Percentiles rank a stretch among this genome's conserved stretches.
phyloP scores from a whole-genome alignment of 2,797 vertebrate species.

The Mormyrus hasselquistii region DNA sequence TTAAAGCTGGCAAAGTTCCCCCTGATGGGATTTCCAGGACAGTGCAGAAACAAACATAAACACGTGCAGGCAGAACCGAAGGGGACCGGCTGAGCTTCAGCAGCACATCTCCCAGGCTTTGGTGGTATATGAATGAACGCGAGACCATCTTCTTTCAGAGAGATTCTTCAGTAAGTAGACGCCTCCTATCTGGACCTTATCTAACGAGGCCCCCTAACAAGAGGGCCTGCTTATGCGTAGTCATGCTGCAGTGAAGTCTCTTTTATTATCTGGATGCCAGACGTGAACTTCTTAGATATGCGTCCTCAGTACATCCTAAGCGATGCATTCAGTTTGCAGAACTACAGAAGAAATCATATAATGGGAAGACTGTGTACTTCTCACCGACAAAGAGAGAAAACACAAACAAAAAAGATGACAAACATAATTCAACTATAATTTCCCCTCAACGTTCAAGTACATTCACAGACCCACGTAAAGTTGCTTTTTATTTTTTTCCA shows the following conservation, averaged over 20 bases:
- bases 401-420: conserved; percentile 49
- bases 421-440: conserved; percentile 60
- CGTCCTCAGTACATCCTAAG: background rate
- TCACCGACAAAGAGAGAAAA: conserved; percentile 54
- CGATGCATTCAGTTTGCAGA: background rate
- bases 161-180: background rate
- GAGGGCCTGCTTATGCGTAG: background rate
- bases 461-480: conserved; percentile 45
- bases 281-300: background rate
- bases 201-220: background rate
- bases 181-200: background rate
- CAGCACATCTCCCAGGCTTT: background rate
- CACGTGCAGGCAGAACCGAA: background rate
- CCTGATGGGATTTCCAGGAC: conserved; percentile 10
- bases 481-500: conserved; percentile 42
- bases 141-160: background rate
- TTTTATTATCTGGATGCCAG: background rate
- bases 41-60: background rate
- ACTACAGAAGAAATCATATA: conserved; percentile 21
- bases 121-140: background rate
- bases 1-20: background rate
- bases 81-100: background rate
- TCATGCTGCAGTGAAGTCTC: background rate
- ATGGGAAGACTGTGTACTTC: conserved; percentile 29
- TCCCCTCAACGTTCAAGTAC: conserved; percentile 45